phyloP scores from a whole-genome alignment of 1,140 invertebrate species.

The honey bee (Apis mellifera) region DNA sequence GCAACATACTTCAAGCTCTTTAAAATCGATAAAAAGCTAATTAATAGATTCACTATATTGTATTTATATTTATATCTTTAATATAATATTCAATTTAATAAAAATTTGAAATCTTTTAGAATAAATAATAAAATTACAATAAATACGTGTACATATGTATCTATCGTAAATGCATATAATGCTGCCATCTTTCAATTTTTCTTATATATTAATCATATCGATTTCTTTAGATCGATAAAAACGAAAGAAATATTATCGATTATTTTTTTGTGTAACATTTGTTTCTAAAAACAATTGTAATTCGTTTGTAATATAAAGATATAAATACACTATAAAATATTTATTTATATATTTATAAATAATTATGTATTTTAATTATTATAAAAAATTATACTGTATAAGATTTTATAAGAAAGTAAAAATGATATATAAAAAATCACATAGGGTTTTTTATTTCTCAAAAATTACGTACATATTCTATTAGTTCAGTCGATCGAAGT shows the following conservation, averaged over 20 bases:
- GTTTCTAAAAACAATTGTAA: neutral
- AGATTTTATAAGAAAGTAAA: neutral
- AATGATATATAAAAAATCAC: neutral
- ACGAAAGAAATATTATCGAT: constrained; percentile 1
- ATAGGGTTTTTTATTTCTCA: neutral
- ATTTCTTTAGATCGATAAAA: neutral
- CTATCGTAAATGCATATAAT: neutral
- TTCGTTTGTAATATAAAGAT: neutral
- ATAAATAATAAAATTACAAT: too few species aligned
- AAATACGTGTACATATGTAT: too few species aligned
- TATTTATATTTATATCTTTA: too few species aligned
- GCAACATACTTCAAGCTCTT: too few species aligned
- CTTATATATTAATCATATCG: neutral
- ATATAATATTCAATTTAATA: too few species aligned
- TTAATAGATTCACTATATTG: too few species aligned
- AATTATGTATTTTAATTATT: too few species aligned
- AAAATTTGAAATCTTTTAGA: too few species aligned
- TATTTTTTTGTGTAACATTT: neutral
- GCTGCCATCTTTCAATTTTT: neutral
- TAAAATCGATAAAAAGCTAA: too few species aligned
- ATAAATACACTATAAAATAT: neutral
- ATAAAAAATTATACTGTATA: neutral
- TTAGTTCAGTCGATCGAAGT: constrained; percentile 45
- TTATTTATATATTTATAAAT: neutral
- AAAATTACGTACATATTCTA: neutral